Base-by-base conservation (phyloP, 1,140 invertebrate genomes). In the Drosophila tropicalis region DNA sequence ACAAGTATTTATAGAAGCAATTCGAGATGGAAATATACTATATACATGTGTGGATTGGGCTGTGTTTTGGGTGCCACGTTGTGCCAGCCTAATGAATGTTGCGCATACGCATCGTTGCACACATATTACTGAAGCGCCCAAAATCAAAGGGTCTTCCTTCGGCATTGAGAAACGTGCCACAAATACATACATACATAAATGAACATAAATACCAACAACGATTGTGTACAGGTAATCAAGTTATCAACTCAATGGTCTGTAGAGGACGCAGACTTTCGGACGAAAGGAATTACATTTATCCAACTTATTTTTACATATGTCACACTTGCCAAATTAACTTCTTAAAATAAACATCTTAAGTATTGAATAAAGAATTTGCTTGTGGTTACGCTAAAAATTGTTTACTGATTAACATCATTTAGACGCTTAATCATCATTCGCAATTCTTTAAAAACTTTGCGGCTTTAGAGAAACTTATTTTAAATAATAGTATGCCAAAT, bases 41-140 rank as follows among this genome's bases (percentile, higher is more conserved):
- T 29, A 29, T 29, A 51, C 17, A 22, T 15, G 12, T 51, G 47
- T 62, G 63, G 39, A 62, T 36, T 15, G 9, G 47, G n/a, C 13
- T 9, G n/a, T n/a, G 6, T 10, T 34, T 57, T 57, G 55, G 15
- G 55, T 58, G 56, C 56, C 56, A 58, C 7, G 9, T 58, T 34
- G 56, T 58, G 19, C 39, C 65, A 71, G 56, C 15, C 34, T 25
- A 72, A 67, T 68, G 54, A 47, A 40, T 40, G 62, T 78, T 78
- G 55, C 72, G 72, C 60, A 75, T 78, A 54, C 75, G 75, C 75
- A 67, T 67, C 72, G 72, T 78, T 78, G 71, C 71, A 74, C 81
- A 85, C 73, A 76, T 67, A 61, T 63, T 62, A 58, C 65, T 47
- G 6, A 5, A 12, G 15, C 0, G 12, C 9, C 36, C 36, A 3